Evolutionary conservation across 2,888 invertebrate species (phyloP).

Genomic region (Melinopterus prodromus): DNA sequence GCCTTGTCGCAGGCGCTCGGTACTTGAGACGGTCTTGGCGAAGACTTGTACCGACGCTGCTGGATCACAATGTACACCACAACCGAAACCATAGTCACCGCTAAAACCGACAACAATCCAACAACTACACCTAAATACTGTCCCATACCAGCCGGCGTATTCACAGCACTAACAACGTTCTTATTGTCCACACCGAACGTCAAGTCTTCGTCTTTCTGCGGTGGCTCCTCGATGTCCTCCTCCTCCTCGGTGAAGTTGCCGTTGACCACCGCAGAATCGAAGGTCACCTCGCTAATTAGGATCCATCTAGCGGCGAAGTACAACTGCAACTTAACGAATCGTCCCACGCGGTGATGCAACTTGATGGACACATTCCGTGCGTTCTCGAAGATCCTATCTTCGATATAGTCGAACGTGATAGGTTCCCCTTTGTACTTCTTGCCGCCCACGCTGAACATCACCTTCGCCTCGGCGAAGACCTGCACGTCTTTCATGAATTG

Average conservation of each 20-base stretch:
- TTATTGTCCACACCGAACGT: conserved; percentile 48
- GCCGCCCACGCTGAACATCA: conserved; percentile 85
- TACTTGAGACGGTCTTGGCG: conserved; percentile 53
- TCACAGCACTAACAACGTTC: conserved; percentile 56
- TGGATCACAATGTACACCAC: conserved; percentile 57
- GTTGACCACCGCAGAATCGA: conserved; percentile 69
- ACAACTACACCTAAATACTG: conserved; percentile 59
- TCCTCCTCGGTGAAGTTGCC: conserved; percentile 58
- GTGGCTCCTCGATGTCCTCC: conserved; percentile 45
- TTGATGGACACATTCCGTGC: conserved; percentile 84
- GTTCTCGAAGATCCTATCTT: conserved; percentile 81
- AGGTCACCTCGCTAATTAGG: conserved; percentile 88
- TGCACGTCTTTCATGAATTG: conserved; percentile 85
- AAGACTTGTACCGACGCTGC: conserved; percentile 56
- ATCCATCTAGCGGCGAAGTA: conserved; percentile 87
- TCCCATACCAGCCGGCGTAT: conserved; percentile 53
- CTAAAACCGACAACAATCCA: conserved; percentile 56
- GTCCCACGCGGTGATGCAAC: conserved; percentile 82
- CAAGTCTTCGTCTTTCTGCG: conserved; percentile 51
- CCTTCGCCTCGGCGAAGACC: conserved; percentile 82
- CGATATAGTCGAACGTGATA: conserved; percentile 74
- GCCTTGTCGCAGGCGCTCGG: conserved; percentile 58
- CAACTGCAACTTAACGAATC: conserved; percentile 80
- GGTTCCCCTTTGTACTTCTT: conserved; percentile 80
- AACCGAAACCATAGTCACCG: conserved; percentile 56